These are phyloP conservation scores for Vanessa atalanta DNA, from an alignment of 1,140 invertebrate genomes.

Conservation along the genomic window DNA sequence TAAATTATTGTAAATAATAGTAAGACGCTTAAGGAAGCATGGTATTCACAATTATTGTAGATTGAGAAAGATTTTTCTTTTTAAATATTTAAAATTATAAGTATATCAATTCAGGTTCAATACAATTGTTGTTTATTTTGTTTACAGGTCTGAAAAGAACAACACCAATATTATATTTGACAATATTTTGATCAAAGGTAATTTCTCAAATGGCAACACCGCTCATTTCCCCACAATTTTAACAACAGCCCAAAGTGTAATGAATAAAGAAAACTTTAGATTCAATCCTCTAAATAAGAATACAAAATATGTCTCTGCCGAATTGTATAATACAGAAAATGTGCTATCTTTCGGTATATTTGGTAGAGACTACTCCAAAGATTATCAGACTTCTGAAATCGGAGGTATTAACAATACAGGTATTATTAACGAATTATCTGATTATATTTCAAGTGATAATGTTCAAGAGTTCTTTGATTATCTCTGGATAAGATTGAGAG, in stretches of 20 bases:
- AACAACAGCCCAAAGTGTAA: slow-evolving; percentile 36
- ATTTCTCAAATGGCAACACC: slow-evolving; percentile 51
- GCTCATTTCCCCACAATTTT: slow-evolving; percentile 58
- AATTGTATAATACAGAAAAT: slow-evolving; percentile 44
- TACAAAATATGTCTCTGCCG: slow-evolving; percentile 39
- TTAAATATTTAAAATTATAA: too few species aligned
- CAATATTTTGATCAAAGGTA: slow-evolving; percentile 53
- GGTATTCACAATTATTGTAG: too few species aligned
- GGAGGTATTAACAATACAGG: slow-evolving; percentile 30
- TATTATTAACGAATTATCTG: slow-evolving; percentile 35
- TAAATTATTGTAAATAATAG: too few species aligned
- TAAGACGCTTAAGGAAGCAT: too few species aligned
- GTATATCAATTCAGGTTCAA: too few species aligned
- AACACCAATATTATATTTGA: slow-evolving; percentile 54
- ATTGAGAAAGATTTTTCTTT: too few species aligned
- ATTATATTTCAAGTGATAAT: slow-evolving; percentile 61
- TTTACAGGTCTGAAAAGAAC: slow-evolving; percentile 56
- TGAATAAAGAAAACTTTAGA: slow-evolving; percentile 41
- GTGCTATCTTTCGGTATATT: slow-evolving; percentile 60
- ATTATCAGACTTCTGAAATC: slow-evolving; percentile 36
- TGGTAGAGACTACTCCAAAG: slow-evolving; percentile 56
- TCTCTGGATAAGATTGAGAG: slow-evolving; percentile 65
- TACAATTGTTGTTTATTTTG: slow-evolving; percentile 17
- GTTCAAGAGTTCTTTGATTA: slow-evolving; percentile 67
- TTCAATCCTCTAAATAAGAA: slow-evolving; percentile 41